Evolutionary conservation across 2,797 vertebrate species (phyloP), one percentile per base, ranked within the genome.

Genomic region (Anomalospiza imberbis): DNA sequence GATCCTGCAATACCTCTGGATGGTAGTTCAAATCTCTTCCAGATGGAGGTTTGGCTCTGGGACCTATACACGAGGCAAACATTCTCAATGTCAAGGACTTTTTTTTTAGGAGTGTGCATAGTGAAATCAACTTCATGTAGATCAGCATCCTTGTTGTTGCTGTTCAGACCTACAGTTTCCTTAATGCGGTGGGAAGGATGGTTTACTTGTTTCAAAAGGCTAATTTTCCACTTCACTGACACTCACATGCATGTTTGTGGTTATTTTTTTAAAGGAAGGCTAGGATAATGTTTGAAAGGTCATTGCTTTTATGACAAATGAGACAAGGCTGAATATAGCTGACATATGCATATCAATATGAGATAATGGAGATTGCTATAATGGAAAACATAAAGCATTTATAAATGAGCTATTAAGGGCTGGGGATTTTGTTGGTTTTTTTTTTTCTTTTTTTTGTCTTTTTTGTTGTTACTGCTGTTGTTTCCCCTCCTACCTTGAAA

Each of bases 1-100:
- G 89, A 96, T 96, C 77, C 57, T 92, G 93, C 95, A 96, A 92
- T 95, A 96, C 96, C 95, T 96, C 93, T 89, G 94, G 96, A 91
- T 88, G 95, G 95, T 91, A 93, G 95, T 89, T 96, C 82, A 95
- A 53, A 92, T 95, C 79, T 95, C 87, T 88, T 90, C 80, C 92
- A 96, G 88, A 92, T 82, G 91, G 89, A 89, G 57, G 90, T 88
- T 96, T 76, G 86, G 93, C 95, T 88, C 63, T 86, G 91, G 91
- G 85, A 89, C 55, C 83, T 20, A 8, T 61, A 62, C 0, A 0
- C 25, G 85, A 95, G 89, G 70, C 80, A 89, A 86, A 89, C 40
- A 24, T 94, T 58, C 48, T 18, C 73, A 76, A 89, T 66, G 87
- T 58, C 93, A 89, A 94, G 91, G 96, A 87, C 83, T 60, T 76